A percentile compares a stretch with the other conserved stretches of the same genome.
Evolutionary conservation across 1,140 invertebrate genomes (phyloP).

Genomic region (Eupristina koningsbergeri): DNA sequence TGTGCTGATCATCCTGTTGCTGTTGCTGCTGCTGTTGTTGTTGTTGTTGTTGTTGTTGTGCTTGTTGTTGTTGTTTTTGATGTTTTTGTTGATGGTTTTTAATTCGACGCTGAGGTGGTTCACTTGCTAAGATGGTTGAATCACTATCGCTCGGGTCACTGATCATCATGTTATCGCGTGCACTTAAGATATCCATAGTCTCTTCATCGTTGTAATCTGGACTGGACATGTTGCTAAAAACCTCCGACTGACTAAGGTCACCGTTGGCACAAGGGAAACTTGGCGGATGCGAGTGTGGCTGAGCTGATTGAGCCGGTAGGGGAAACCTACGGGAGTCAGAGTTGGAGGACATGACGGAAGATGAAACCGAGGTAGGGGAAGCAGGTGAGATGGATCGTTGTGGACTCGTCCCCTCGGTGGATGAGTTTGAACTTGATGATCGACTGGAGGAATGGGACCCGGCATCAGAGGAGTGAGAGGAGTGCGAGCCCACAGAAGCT

Average conservation of each 20-base stretch:
- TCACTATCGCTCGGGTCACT: conserved; percentile 90
- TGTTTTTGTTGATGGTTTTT: conserved; percentile 60
- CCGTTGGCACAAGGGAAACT: conserved; percentile 66
- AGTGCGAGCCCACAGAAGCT: not conserved
- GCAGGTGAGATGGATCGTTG: conserved; percentile 81
- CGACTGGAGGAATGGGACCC: conserved; percentile 73
- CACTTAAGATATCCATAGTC: conserved; percentile 77
- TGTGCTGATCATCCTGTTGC: conserved; percentile 78
- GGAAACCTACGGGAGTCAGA: conserved; percentile 74
- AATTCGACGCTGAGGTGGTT: conserved; percentile 80
- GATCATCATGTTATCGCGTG: conserved; percentile 85
- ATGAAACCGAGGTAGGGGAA: conserved; percentile 88
- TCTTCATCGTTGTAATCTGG: conserved; percentile 88
- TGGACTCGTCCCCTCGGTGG: conserved; percentile 78
- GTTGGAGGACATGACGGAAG: conserved; percentile 86
- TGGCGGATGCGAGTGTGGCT: conserved; percentile 54
- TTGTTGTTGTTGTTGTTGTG: not conserved
- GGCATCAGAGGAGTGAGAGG: conserved; percentile 62
- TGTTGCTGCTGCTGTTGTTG: conserved; percentile 48
- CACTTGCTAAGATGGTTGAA: conserved; percentile 83
- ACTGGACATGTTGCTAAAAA: conserved; percentile 89
- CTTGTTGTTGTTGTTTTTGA: not conserved
- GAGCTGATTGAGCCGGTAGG: conserved; percentile 45
- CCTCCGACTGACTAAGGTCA: conserved; percentile 84
- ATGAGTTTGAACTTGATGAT: conserved; percentile 74